A percentile compares a stretch with the other conserved stretches of the same genome.
Evolutionary conservation across 2,113 vertebrate genomes (phyloP).

Genomic region (Euleptes europaea): DNA sequence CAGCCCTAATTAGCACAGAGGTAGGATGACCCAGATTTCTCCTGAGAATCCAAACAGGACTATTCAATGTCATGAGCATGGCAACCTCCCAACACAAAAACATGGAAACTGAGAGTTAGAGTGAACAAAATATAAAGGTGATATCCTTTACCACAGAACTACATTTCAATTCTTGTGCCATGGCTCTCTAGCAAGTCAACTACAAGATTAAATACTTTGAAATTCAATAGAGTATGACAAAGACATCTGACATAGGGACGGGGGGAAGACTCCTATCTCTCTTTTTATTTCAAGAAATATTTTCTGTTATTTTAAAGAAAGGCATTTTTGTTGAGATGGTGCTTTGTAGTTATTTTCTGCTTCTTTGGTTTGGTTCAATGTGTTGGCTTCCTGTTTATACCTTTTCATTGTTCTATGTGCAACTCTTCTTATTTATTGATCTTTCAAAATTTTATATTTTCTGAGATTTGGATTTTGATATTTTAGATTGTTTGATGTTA

Average conservation of each 20-base stretch:
- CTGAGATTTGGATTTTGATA: too few relatives aligned
- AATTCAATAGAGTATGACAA: not conserved
- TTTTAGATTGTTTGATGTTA: too few relatives aligned
- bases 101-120: not conserved
- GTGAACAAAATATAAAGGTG: not conserved
- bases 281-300: not conserved
- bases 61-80: not conserved
- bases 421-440: too few relatives aligned
- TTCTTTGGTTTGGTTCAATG: too few relatives aligned
- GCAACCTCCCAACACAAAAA: not conserved
- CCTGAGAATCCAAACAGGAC: not conserved
- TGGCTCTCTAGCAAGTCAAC: not conserved
- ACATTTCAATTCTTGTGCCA: slow-evolving; percentile 4
- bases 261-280: not conserved
- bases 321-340: too few relatives aligned
- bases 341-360: too few relatives aligned
- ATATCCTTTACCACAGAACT: not conserved
- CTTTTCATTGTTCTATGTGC: too few relatives aligned
- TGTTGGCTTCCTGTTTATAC: too few relatives aligned
- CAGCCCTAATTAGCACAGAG: not conserved
- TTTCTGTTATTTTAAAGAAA: slow-evolving; percentile 8
- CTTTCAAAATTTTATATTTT: too few relatives aligned
- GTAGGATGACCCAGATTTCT: not conserved
- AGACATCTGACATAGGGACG: not conserved
- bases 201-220: not conserved